Evolutionary conservation across 92 coral and sea anemone species (phyloP).

Genomic region (Zoanthus sociatus): DNA sequence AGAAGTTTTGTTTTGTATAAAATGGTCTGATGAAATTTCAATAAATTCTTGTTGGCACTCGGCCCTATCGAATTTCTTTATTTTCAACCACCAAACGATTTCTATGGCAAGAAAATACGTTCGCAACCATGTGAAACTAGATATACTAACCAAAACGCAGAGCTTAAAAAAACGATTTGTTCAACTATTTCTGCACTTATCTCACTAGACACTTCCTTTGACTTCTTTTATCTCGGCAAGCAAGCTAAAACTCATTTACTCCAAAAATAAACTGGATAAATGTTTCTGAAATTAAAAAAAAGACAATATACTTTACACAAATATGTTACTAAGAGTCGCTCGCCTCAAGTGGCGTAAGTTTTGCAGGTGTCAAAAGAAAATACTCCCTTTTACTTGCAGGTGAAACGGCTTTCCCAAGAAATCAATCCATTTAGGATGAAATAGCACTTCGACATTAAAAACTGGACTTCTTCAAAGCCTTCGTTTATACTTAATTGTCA

Average conservation of each 20-base stretch:
- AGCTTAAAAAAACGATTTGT: not conserved
- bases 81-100: constrained; percentile 23
- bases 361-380: not conserved
- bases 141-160: constrained; percentile 9
- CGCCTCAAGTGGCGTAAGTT: not conserved
- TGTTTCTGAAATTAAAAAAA: constrained; percentile 26
- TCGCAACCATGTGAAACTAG: constrained; percentile 27
- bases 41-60: not conserved
- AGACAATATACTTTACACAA: constrained; percentile 1
- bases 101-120: constrained; percentile 35
- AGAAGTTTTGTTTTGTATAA: not conserved
- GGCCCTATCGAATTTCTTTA: constrained; percentile 35
- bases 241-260: not conserved
- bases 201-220: not conserved
- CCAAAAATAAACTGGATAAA: not conserved
- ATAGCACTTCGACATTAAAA: constrained; percentile 20
- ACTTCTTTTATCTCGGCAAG: not conserved
- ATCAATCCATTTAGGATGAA: constrained; percentile 13
- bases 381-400: constrained; percentile 2
- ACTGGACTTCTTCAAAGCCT: not conserved
- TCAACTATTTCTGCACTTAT: not conserved
- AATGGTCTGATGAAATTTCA: not conserved
- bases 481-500: too few species aligned
- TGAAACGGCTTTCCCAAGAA: not conserved
- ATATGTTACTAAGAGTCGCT: not conserved